phyloP scores from a whole-genome alignment of 2,888 invertebrate species.

The Nowickia ferox region DNA sequence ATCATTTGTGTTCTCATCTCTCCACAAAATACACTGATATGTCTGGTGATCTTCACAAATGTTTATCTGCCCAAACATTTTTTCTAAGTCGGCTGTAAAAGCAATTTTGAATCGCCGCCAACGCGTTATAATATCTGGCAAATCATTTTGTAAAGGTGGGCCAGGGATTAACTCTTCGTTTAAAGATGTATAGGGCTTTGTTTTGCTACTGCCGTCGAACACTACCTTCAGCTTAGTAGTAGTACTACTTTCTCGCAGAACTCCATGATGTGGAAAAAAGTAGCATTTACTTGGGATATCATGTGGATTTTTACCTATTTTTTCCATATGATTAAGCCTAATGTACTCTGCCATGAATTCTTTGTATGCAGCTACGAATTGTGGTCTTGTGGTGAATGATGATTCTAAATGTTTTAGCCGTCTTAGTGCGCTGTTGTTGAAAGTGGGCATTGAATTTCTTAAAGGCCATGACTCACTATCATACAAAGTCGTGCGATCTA shows the following conservation, averaged over 20 bases:
- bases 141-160: slow-evolving; percentile 50
- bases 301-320: slow-evolving; percentile 51
- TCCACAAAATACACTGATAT: slow-evolving; percentile 55
- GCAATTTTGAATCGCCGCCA: slow-evolving; percentile 2
- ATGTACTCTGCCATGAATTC: slow-evolving; percentile 27
- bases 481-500: too few relatives aligned
- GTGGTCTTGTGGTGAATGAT: slow-evolving; percentile 16
- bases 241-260: slow-evolving; percentile 30
- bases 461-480: too few relatives aligned
- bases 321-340: slow-evolving; percentile 29
- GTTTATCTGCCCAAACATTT: slow-evolving; percentile 52
- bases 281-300: slow-evolving; percentile 17
- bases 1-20: slow-evolving; percentile 5
- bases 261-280: slow-evolving; percentile 44
- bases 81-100: slow-evolving; percentile 9
- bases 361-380: slow-evolving; percentile 16
- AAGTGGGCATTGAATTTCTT: neutral
- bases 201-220: slow-evolving; percentile 12
- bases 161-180: slow-evolving; percentile 31
- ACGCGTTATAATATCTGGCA: slow-evolving; percentile 5
- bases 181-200: slow-evolving; percentile 4
- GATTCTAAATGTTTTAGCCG: slow-evolving; percentile 47
- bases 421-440: slow-evolving; percentile 36
- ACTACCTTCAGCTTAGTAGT: neutral
- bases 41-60: slow-evolving; percentile 39